A percentile compares a stretch with the other conserved stretches of the same genome.
Evolutionary conservation across 1,140 invertebrate species (phyloP).

Genomic region (Aphaenogaster floridana): DNA sequence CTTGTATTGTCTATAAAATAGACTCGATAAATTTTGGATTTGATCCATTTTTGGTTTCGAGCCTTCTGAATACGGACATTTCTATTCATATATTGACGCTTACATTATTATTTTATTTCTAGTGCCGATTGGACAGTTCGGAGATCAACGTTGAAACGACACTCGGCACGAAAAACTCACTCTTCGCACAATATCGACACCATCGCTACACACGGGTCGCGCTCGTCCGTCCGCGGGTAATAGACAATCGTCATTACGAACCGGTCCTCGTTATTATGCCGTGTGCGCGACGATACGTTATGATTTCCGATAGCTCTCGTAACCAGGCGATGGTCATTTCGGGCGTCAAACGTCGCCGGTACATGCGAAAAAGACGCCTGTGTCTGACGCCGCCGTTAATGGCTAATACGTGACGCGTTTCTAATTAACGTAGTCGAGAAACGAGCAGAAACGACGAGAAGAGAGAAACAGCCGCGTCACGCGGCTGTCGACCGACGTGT

Average conservation of each 20-base stretch:
- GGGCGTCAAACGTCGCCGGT: constrained; percentile 57
- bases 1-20: not conserved
- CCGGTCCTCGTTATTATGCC: constrained; percentile 75
- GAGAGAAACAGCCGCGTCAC: constrained; percentile 10
- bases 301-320: constrained; percentile 77
- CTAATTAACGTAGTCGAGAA: constrained; percentile 65
- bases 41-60: not conserved
- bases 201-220: constrained; percentile 28
- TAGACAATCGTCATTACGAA: constrained; percentile 78
- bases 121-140: not conserved
- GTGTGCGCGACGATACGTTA: constrained; percentile 51
- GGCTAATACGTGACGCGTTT: constrained; percentile 73
- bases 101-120: not conserved
- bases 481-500: not conserved
- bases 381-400: constrained; percentile 68
- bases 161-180: not conserved
- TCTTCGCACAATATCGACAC: constrained; percentile 1
- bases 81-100: not conserved
- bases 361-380: constrained; percentile 62
- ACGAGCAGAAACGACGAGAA: constrained; percentile 36
- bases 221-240: constrained; percentile 64
- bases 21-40: not conserved
- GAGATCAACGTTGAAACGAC: not conserved
- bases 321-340: constrained; percentile 44
- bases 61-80: not conserved